A percentile compares a stretch with the other conserved stretches of the same genome.
Evolutionary conservation across 35 echinoderm and acorn worm species (phyloP).

Genomic region (Eucidaris tribuloides): DNA sequence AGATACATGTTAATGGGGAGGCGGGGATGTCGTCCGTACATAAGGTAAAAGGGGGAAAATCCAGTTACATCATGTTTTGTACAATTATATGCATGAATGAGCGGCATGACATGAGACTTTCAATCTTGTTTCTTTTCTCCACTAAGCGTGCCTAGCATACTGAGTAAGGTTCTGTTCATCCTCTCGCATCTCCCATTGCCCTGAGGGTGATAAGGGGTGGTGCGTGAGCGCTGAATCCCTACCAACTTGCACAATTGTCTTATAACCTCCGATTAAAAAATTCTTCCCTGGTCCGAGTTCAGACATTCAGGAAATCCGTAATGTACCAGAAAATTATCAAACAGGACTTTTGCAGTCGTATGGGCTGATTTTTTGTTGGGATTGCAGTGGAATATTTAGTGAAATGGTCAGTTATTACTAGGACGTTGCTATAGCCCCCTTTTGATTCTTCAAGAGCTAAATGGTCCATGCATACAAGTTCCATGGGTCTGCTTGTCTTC

Average conservation of each 20-base stretch:
- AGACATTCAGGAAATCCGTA: too few relatives aligned
- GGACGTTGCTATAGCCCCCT: slow-evolving; percentile 45
- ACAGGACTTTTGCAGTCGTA: too few relatives aligned
- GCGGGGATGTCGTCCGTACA: too few relatives aligned
- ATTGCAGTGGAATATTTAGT: slow-evolving; percentile 39
- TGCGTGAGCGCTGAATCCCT: slow-evolving; percentile 26
- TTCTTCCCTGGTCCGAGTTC: slow-evolving; percentile 31
- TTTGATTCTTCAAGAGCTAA: too few relatives aligned
- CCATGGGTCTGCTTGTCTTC: too few relatives aligned
- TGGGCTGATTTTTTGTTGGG: not conserved
- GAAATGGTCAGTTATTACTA: too few relatives aligned
- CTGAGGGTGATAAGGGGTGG: too few relatives aligned
- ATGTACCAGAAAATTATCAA: too few relatives aligned
- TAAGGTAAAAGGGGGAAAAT: too few relatives aligned
- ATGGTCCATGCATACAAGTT: slow-evolving; percentile 3
- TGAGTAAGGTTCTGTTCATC: slow-evolving; percentile 42
- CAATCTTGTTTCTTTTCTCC: too few relatives aligned
- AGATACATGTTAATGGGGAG: slow-evolving; percentile 26
- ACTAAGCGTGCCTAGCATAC: slow-evolving; percentile 61
- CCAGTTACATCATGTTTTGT: slow-evolving; percentile 16
- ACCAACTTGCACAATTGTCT: not conserved
- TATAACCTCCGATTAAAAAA: slow-evolving; percentile 5
- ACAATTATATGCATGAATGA: too few relatives aligned
- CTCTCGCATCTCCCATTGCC: slow-evolving; percentile 45
- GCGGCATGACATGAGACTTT: too few relatives aligned